Conservation (phyloP, 2,888 invertebrate genomes). For the Drosophila neotestacea region DNA sequence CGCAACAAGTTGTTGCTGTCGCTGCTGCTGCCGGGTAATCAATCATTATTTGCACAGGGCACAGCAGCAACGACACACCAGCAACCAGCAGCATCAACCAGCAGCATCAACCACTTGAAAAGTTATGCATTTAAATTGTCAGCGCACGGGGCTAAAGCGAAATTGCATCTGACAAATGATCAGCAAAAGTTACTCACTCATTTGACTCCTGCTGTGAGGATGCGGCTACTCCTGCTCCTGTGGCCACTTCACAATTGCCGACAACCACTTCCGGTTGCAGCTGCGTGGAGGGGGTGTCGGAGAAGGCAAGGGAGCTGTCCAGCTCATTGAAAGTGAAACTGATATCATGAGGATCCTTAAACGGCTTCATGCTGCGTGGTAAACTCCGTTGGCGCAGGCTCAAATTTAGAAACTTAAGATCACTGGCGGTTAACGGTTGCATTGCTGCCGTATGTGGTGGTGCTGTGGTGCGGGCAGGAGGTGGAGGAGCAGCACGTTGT, state of each 20-base stretch:
- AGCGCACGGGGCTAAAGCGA: conserved; percentile 52
- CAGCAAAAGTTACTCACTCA: conserved; percentile 77
- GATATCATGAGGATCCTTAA: conserved; percentile 83
- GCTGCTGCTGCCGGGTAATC: conserved; percentile 64
- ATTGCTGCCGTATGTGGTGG: conserved; percentile 56
- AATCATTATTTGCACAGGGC: conserved; percentile 75
- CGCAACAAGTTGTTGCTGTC: conserved; percentile 54
- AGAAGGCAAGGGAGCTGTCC: conserved; percentile 42
- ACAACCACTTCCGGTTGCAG: conserved; percentile 56
- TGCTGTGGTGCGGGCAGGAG: conserved; percentile 45
- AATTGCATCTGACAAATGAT: conserved; percentile 80
- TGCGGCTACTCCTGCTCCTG: conserved; percentile 14
- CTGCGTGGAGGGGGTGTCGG: background rate
- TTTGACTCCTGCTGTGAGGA: conserved; percentile 75
- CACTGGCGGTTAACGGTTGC: conserved; percentile 82
- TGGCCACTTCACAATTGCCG: conserved; percentile 23
- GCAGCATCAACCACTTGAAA: conserved; percentile 45
- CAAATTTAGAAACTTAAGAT: conserved; percentile 84
- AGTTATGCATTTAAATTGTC: conserved; percentile 82
- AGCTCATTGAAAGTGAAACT: conserved; percentile 85
- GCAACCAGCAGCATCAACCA: conserved; percentile 5
- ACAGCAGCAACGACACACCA: conserved; percentile 15
- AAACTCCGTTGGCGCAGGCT: conserved; percentile 83
- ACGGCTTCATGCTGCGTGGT: conserved; percentile 83
- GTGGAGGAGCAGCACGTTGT: conserved; percentile 54